Base-by-base conservation (phyloP, 2,888 invertebrate genomes). In the Fissipunctia ypsillon region DNA sequence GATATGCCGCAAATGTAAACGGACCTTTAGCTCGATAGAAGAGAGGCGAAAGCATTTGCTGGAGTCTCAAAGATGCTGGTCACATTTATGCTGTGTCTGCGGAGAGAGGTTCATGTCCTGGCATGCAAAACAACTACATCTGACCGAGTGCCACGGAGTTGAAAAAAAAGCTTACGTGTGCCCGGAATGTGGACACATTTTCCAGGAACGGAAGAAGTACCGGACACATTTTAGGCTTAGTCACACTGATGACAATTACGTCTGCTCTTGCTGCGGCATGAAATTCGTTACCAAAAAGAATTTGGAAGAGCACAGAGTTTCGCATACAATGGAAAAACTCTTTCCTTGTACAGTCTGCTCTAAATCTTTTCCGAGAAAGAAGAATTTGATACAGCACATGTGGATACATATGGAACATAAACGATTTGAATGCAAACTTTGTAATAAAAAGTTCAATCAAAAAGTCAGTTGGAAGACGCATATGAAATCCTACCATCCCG, bases 311-410 rank as follows among this genome's bases (percentile, higher is more conserved):
- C 97, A 97, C 76, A 93, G 93, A 68, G 95, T 96, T 7, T 95
- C 95, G 1, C 97, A 97, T 81, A 96, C 97, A 7, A 95, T 95
- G 80, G 96, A 96, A 73, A 96, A 96, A 69, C 88, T 94, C 1
- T 96, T 94, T 57, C 92, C 94, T 0, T 97, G 97, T 83, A 93
- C 95, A 0, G 93, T 96, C 0, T 97, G 97, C 76, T 88, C 93
- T 0, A 96, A 96, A 84, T 89, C 92, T 2, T 96, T 95, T 80
- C 91, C 95, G 2, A 89, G 94, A 14, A 94, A 94, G 84, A 95
- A 95, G 86, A 94, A 94, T 84, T 86, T 96, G 43, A 88, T 86
- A 0, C 95, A 95, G 75, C 96, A 96, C 76, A 93, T 95, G 93
- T 95, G 95, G 94, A 94, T 95, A 19, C 96, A 96, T 73, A 95